Base-by-base conservation (phyloP, 2,888 invertebrate species). In the Trichogramma dendrolimi region DNA sequence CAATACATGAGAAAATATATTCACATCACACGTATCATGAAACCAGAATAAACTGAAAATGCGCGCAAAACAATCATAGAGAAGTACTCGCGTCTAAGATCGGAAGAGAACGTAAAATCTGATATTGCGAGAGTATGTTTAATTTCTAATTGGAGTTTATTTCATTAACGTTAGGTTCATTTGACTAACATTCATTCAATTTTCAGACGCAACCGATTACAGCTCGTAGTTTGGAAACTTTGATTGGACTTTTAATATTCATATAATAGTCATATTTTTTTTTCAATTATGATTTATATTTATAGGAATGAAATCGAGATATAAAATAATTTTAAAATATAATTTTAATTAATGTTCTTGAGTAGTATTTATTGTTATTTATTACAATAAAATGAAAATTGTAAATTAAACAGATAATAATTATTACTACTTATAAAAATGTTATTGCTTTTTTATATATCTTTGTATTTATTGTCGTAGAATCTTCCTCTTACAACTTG, bases 1-100 rank as follows among this genome's bases (percentile, higher is more conserved):
- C 88, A 89, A 67, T 99, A 99, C 75, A 95, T 99, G 95, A 85
- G 92, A 68, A 99, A 99, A 81, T 99, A 92, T 79, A 91, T 99
- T 67, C 91, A 96, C 77, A 90, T 99, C 71, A 97, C 97, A n/a
- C 92, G 93, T 70, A 88, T 90, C 61, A 85, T 96, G 81, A 95
- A 94, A 79, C 98, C 99, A 1, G 86, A 85, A 65, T 82, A 99
- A 62, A 93, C 95, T 0, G 88, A 92, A 75, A 91, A 92, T 71
- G 97, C 98, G 0, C 91, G 91, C 1, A 88, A 91, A 73, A 85
- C 87, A 55, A 96, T 99, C 70, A 88, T 96, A 0, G 94, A 96
- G 69, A 96, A 97, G 79, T 99, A 98, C 80, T 88, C 96, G 0
- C 87, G 90, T 68, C 84, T 99, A 41, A 82, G 99, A 62, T 92